A percentile compares a stretch with the other conserved stretches of the same genome.
Evolutionary conservation across 2,888 invertebrate species (phyloP).

Genomic region (Epicampocera succincta): DNA sequence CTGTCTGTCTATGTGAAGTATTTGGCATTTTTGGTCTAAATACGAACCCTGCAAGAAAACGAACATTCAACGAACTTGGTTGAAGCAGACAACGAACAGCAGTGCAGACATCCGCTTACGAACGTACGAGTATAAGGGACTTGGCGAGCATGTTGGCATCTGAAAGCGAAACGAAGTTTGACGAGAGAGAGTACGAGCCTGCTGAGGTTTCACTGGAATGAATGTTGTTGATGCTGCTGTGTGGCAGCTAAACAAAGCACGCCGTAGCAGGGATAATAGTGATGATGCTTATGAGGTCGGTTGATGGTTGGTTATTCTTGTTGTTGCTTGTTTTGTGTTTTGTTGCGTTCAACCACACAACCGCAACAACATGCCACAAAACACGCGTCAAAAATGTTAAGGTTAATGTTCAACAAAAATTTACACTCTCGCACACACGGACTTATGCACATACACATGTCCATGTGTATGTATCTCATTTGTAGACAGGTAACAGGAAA

Average conservation of each 20-base stretch:
- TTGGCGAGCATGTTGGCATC: conserved; percentile 16
- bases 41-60: conserved; percentile 55
- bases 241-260: neutral
- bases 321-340: conserved; percentile 60
- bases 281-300: conserved; percentile 29
- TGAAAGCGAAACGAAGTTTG: conserved; percentile 54
- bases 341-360: conserved; percentile 78
- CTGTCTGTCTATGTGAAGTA: neutral
- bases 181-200: conserved; percentile 52
- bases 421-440: conserved; percentile 27
- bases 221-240: conserved; percentile 50
- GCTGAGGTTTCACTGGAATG: conserved; percentile 26
- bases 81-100: conserved; percentile 46
- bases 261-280: conserved; percentile 6
- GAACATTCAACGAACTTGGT: conserved; percentile 53
- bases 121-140: neutral
- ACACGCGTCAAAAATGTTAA: conserved; percentile 80
- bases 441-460: neutral
- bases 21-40: conserved; percentile 6
- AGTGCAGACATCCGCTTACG: conserved; percentile 5
- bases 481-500: conserved; percentile 17
- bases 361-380: conserved; percentile 80
- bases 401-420: conserved; percentile 68
- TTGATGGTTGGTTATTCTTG: conserved; percentile 33
- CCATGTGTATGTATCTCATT: neutral